Base-by-base conservation (phyloP, 2,797 vertebrate species). In the Phalanger gymnotis region DNA sequence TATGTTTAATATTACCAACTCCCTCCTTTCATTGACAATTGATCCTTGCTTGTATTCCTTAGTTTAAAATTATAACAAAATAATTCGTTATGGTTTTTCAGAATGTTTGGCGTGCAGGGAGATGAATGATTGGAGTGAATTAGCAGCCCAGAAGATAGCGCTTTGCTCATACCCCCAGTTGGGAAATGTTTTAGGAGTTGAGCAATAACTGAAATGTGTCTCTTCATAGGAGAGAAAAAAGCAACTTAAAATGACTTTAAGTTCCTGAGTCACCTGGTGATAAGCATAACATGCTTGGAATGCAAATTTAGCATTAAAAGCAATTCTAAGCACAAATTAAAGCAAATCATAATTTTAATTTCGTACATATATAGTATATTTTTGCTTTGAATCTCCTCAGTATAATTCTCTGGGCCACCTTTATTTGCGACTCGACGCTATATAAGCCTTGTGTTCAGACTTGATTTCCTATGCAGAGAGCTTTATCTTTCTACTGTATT, bases 151-250 rank as follows among this genome's bases (percentile, higher is more conserved):
- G 27, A 52, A 47, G 25, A 57, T 0, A 0, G 87, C 19, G 25
- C 28, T 13, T 87, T 61, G 0, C 81, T 51, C 2, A 6, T 53
- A 1, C 10, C 0, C 28, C 5, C 3, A 40, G 3, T 52, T 0
- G 73, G 91, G 1, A 47, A 3, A 47, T 73, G 28, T 12, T 56
- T 30, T 25, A 66, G 52, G 28, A 9, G 93, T 73, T 92, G 9
- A 47, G 0, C 25, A 22, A 4, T 30, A 90, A 0, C 52, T 89
- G 4, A n/a, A 47, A 73, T 30, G 30, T 53, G 91, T 92, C 3
- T 92, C 0, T 1, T 53, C 92, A 54, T 25, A 47, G 40, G 40
- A 87, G 40, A 12, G 3, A 25, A 40, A 54, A 73, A 96, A 1
- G 2, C 87, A 28, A 53, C 73, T n/a, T 27, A 27, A 3, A 90